Evolutionary conservation across 2,888 invertebrate species (phyloP), one percentile per base, ranked within the genome.

Genomic region (Caenorhabditis sp.): DNA sequence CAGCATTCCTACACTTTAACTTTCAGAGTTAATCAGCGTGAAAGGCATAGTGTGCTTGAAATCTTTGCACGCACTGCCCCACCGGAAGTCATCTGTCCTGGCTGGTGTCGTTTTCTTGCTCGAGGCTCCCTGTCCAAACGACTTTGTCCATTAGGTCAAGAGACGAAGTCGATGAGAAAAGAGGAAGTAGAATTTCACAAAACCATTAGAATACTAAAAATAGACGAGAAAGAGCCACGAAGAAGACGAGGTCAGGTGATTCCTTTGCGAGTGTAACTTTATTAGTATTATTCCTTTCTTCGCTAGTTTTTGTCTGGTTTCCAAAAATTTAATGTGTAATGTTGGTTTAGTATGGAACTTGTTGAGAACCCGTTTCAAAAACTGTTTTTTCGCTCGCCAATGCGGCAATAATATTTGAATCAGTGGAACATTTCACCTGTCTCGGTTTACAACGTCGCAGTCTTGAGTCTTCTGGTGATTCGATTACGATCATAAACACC

Each of bases 401-500:
- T 7, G 20, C 39, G 1, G 15, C 22, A 2, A 17, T 22, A 41
- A 58, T 24, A 15, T 37, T 46, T 46, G 13, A 13, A 24, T 46
- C 46, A 46, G 17, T n/a, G 32, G 46, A 32, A 52, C 45, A 45
- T 53, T 43, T 24, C 41, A 2, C n/a, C 26, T 27, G 11, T 9
- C 35, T 22, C 43, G 20, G 41, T 63, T 56, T 65, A 66, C 48
- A 58, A 56, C n/a, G 17, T 43, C n/a, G 7, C n/a, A 2, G 17
- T 11, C 32, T 20, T 9, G 9, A 13, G 2, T 17, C 11, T 24
- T 50, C 17, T 22, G 30, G 35, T 56, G 52, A 68, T 59, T 58
- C 59, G 52, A 68, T 59, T 68, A 58, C 52, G 50, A 58, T 68
- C 52, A 68, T 58, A 41, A 59, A 59, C 68, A 68, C 59, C 50